Conservation (phyloP, 2,113 vertebrate genomes). For the Telmatochromis sp. region DNA sequence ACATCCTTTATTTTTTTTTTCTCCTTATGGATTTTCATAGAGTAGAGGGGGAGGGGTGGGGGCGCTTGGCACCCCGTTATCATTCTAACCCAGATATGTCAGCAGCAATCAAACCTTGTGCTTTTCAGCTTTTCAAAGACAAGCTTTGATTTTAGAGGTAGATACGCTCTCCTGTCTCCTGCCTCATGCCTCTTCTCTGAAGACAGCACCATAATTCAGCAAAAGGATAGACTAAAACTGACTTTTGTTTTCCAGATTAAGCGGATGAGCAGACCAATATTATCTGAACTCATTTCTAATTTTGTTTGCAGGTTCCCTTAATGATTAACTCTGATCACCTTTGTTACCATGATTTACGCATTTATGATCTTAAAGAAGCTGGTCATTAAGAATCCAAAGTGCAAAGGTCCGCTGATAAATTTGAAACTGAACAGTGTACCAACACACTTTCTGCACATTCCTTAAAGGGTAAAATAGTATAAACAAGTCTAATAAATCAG, state of each 20-base stretch:
- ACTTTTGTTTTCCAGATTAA: background rate
- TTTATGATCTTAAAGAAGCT: background rate
- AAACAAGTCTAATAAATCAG: background rate
- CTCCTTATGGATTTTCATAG: conserved; percentile 30
- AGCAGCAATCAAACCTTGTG: conserved; percentile 45
- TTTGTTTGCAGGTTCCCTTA: background rate
- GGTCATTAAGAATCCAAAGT: background rate
- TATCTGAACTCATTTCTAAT: background rate
- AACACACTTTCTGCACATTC: background rate
- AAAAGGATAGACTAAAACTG: background rate
- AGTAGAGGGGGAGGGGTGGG: background rate
- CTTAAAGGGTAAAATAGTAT: background rate
- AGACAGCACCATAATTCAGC: background rate
- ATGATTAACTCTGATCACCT: background rate
- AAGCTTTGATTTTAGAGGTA: conserved; percentile 40
- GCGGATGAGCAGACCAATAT: background rate
- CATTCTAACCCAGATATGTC: conserved; percentile 66
- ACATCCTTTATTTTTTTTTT: background rate
- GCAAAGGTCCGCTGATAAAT: background rate
- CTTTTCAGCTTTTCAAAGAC: conserved; percentile 52
- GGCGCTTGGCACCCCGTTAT: conserved; percentile 38
- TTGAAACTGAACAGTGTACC: background rate
- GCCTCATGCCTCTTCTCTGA: conserved; percentile 1
- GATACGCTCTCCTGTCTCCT: conserved; percentile 16
- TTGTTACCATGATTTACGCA: background rate